Evolutionary conservation across 2,888 invertebrate genomes (phyloP).

Genomic region (Caenorhabditis wallacei): DNA sequence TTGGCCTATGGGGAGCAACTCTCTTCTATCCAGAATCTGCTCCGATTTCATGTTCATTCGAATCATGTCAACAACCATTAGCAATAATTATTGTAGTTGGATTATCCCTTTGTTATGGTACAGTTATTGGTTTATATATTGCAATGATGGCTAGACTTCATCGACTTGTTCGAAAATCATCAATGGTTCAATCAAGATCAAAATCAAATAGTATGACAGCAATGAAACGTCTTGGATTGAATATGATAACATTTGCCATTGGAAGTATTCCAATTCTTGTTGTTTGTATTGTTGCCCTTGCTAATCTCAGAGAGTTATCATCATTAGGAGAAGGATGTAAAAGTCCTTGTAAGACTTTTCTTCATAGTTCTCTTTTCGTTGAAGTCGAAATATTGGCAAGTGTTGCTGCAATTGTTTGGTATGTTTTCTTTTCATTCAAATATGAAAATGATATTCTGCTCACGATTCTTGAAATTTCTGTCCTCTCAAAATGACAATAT

Average conservation of each 20-base stretch:
- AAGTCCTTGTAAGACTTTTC: slow-evolving; percentile 77
- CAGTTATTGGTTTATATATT: slow-evolving; percentile 75
- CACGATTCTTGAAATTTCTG: too few relatives aligned
- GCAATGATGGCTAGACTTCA: slow-evolving; percentile 68
- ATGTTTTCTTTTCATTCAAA: slow-evolving; percentile 5
- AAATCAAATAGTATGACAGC: slow-evolving; percentile 67
- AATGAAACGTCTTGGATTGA: slow-evolving; percentile 77
- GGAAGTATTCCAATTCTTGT: slow-evolving; percentile 76
- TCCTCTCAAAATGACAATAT: not conserved
- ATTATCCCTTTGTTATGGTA: slow-evolving; percentile 72
- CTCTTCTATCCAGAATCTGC: slow-evolving; percentile 79
- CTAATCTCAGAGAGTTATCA: slow-evolving; percentile 69
- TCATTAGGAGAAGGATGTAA: slow-evolving; percentile 72
- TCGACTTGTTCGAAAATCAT: slow-evolving; percentile 50
- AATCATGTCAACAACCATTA: slow-evolving; percentile 76
- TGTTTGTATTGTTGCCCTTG: slow-evolving; percentile 76
- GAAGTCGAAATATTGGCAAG: slow-evolving; percentile 78
- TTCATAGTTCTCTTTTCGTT: slow-evolving; percentile 75
- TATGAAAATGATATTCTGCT: too few relatives aligned
- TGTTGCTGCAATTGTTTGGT: slow-evolving; percentile 78
- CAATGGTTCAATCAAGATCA: slow-evolving; percentile 53
- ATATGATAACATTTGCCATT: slow-evolving; percentile 76
- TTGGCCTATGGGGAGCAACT: slow-evolving; percentile 79
- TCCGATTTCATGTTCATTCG: slow-evolving; percentile 76
- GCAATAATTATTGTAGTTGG: slow-evolving; percentile 75